These are phyloP conservation scores for Cheilosia scutellata DNA, from an alignment of 2,888 invertebrate species.

Conservation along the genomic window DNA sequence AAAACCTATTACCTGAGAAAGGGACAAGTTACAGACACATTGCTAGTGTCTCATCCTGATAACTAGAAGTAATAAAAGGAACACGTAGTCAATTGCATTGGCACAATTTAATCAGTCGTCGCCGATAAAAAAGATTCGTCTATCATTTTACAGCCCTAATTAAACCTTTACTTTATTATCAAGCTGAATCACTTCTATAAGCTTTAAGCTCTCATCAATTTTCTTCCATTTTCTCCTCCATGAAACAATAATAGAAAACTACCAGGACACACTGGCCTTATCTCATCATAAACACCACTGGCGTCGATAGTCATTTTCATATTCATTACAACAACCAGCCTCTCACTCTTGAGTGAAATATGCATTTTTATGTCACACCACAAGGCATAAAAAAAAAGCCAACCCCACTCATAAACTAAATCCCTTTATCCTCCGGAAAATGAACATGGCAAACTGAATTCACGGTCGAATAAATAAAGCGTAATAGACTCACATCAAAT, in stretches of 20 bases:
- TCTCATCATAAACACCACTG: neutral
- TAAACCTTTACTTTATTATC: too few species aligned
- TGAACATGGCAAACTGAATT: constrained; percentile 29
- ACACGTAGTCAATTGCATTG: too few species aligned
- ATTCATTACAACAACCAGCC: constrained; percentile 5
- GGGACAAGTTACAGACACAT: too few species aligned
- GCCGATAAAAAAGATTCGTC: too few species aligned
- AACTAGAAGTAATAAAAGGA: too few species aligned
- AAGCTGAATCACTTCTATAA: too few species aligned
- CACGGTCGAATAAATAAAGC: constrained; percentile 30
- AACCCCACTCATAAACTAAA: constrained; percentile 1
- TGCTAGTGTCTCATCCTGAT: too few species aligned
- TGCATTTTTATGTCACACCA: constrained; percentile 26
- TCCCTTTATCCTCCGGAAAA: constrained; percentile 22
- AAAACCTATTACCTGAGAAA: too few species aligned
- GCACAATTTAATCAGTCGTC: too few species aligned
- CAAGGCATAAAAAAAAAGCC: neutral
- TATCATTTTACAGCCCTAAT: too few species aligned
- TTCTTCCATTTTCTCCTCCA: neutral
- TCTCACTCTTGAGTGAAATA: constrained; percentile 5
- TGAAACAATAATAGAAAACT: neutral
- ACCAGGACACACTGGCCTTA: constrained; percentile 14
- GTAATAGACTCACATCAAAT: constrained; percentile 38
- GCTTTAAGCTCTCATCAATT: too few species aligned
- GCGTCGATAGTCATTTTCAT: constrained; percentile 12